Evolutionary conservation across 2,888 invertebrate genomes (phyloP), one percentile per base, ranked within the genome.

Genomic region (Agrochola circellaris): DNA sequence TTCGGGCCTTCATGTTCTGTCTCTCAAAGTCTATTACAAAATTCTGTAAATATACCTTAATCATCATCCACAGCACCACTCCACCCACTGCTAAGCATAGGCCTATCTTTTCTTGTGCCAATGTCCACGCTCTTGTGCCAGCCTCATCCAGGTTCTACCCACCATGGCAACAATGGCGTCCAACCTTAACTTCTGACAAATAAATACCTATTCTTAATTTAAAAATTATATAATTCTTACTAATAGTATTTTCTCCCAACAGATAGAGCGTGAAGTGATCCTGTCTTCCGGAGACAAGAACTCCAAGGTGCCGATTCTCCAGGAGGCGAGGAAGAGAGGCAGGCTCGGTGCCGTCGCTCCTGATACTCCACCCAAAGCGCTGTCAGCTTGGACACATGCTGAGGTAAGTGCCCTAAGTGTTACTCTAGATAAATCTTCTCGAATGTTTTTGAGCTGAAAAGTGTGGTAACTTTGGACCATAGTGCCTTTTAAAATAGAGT

Each of bases 261-360:
- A 98, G 98, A 98, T 98, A 93, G 98, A 98, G 94, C 97, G 98
- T 65, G 98, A 98, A 94, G 98, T 98, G 88, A 97, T 98, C 75
- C 94, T 98, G 75, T 98, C 98, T 6, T 98, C 97, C 56, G 97
- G 97, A 0, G 98, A 98, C 93, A 98, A 98, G 94, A 98, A 98
- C 93, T 98, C 98, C 58, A 98, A 98, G 93, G 98, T 98, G 75
- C 98, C 98, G 4, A 98, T 98, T 83, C 97, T 98, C 75, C 98
- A 98, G 93, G 98, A 98, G 90, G 98, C 98, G 89, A 97, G 98
- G 92, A 95, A 96, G 88, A 91, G 96, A 38, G 96, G 96, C 23
- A 88, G 96, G 42, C 97, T 97, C 78, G 97, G 96, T 0, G 97
- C 98, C 2, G 98, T 98, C 51, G 98, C 98, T 8, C 98, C 98